Conservation (phyloP, 2,113 vertebrate genomes). For the Tursiops truncatus region DNA sequence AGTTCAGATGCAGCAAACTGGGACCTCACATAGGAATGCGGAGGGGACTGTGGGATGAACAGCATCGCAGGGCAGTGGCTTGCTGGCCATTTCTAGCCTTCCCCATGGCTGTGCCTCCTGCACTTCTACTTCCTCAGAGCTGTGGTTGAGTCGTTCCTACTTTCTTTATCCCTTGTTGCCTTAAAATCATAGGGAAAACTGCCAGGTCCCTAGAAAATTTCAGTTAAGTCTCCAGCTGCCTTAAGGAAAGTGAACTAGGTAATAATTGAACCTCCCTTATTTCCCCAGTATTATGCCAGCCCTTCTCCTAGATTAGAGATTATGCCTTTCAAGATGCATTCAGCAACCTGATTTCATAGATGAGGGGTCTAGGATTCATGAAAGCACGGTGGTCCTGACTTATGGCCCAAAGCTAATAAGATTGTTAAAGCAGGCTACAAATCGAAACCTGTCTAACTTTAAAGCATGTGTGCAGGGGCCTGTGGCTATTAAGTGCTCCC, state of each 20-base stretch:
- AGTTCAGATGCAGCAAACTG: background rate
- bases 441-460: background rate
- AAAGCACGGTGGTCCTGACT: background rate
- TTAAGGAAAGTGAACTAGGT: background rate
- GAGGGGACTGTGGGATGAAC: too few species aligned
- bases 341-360: background rate
- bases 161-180: background rate
- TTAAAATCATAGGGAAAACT: background rate
- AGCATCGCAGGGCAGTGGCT: background rate
- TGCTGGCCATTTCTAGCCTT: background rate
- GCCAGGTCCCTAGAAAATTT: background rate
- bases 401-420: background rate
- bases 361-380: background rate
- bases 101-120: background rate
- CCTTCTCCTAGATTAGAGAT: background rate
- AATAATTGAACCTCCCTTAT: background rate
- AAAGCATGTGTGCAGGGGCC: accelerated
- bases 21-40: background rate
- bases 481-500: background rate
- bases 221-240: background rate
- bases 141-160: background rate
- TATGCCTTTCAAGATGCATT: background rate
- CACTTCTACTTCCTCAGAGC: background rate
- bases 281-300: background rate
- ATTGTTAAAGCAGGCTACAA: background rate